Conservation (phyloP, 2,113 vertebrate genomes). For the Tautogolabrus adspersus region DNA sequence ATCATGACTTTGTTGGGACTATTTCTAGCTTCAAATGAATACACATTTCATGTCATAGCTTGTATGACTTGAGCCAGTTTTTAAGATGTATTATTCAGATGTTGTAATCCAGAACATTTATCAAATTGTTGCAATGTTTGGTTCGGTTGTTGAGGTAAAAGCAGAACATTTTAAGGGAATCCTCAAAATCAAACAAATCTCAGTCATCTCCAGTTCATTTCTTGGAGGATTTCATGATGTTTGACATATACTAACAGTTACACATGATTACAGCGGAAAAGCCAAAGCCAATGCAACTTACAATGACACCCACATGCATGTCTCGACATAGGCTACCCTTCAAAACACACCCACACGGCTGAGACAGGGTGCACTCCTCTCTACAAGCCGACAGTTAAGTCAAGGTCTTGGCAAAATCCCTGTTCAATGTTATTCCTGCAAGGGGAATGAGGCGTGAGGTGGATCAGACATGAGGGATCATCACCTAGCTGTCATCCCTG, state of each 20-base stretch:
- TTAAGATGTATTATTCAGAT: constrained; percentile 20
- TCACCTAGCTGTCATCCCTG: constrained; percentile 62
- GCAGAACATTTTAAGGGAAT: constrained; percentile 5
- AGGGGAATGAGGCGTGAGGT: constrained; percentile 63
- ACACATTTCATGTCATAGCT: too few relatives aligned
- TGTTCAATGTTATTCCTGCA: constrained; percentile 67
- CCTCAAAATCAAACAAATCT: constrained; percentile 29
- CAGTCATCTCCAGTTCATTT: constrained; percentile 22
- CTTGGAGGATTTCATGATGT: background rate
- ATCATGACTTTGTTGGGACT: too few relatives aligned
- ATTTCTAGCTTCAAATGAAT: too few relatives aligned
- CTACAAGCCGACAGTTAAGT: constrained; percentile 49
- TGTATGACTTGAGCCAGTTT: background rate
- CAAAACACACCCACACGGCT: constrained; percentile 5
- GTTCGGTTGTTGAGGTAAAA: constrained; percentile 8
- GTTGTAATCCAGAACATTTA: constrained; percentile 35
- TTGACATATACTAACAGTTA: background rate
- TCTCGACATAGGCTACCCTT: background rate
- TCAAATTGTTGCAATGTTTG: constrained; percentile 8
- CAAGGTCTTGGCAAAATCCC: constrained; percentile 76
- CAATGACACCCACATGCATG: background rate
- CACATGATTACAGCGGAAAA: constrained; percentile 9
- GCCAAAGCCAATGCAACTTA: background rate
- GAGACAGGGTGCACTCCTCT: constrained; percentile 16
- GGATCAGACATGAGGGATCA: constrained; percentile 73